Conservation (phyloP, 2,888 invertebrate genomes). For the Cynaeus angustus region DNA sequence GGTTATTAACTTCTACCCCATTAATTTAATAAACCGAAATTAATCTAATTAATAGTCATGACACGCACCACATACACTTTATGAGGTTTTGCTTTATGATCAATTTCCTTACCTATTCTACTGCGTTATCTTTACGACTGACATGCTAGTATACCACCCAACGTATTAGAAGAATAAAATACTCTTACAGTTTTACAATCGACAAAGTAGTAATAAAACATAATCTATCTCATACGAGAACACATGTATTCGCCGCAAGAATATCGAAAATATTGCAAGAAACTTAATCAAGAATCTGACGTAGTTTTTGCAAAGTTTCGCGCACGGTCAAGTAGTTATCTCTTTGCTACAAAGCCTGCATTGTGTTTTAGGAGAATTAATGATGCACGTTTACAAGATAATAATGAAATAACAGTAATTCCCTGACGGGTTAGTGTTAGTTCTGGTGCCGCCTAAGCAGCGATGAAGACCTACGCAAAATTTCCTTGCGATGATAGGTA, state of each 20-base stretch:
- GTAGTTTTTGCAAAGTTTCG: conserved; percentile 3
- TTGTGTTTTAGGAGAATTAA: conserved; percentile 31
- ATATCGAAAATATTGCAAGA: neutral
- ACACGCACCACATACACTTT: conserved; percentile 9
- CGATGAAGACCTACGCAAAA: conserved; percentile 5
- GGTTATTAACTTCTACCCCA: neutral
- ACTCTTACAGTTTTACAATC: conserved; percentile 14
- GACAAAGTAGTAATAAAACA: conserved; percentile 9
- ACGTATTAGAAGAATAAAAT: conserved; percentile 7
- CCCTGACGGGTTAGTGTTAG: conserved; percentile 4
- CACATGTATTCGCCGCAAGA: neutral
- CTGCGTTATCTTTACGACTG: conserved; percentile 24
- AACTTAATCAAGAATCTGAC: neutral
- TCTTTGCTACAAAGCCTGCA: conserved; percentile 8
- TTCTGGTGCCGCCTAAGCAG: conserved; percentile 1
- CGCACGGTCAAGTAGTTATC: conserved; percentile 16
- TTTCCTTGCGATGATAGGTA: too few relatives aligned
- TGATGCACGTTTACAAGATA: conserved; percentile 28
- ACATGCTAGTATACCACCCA: conserved; percentile 6
- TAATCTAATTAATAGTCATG: conserved; percentile 3
- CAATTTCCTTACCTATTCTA: conserved; percentile 17
- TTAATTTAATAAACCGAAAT: conserved; percentile 32
- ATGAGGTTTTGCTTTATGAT: conserved; percentile 23
- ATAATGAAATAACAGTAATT: conserved; percentile 32
- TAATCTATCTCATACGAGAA: conserved; percentile 1